A percentile compares a stretch with the other conserved stretches of the same genome.
Evolutionary conservation across 2,113 vertebrate species (phyloP).

Genomic region (Gallinago jamesoni): DNA sequence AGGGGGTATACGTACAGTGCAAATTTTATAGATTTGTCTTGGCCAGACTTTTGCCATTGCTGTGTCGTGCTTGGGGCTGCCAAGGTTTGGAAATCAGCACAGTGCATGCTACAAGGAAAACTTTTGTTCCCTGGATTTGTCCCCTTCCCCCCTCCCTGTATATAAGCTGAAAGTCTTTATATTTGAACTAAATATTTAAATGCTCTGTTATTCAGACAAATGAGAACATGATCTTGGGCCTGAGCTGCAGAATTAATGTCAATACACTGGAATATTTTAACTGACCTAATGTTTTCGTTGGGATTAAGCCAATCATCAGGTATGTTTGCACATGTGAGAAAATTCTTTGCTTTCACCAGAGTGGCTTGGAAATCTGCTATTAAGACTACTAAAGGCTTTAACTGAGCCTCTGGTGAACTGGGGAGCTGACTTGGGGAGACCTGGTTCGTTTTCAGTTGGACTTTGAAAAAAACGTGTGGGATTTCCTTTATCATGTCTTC

Average conservation of each 20-base stretch:
- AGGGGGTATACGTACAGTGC: neutral
- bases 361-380: slow-evolving; percentile 26
- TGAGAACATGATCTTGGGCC: slow-evolving; percentile 44
- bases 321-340: slow-evolving; percentile 49
- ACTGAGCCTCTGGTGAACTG: neutral
- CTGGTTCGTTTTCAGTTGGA: fast-evolving
- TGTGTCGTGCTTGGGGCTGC: neutral
- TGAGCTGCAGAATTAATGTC: slow-evolving; percentile 54
- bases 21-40: slow-evolving; percentile 65
- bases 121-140: slow-evolving; percentile 11
- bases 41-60: slow-evolving; percentile 12
- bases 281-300: slow-evolving; percentile 55
- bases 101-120: slow-evolving; percentile 35
- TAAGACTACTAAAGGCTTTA: neutral
- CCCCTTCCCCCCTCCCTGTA: no score
- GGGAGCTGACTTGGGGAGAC: neutral
- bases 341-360: slow-evolving; percentile 28
- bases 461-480: neutral
- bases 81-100: slow-evolving; percentile 12
- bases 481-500: neutral
- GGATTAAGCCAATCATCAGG: slow-evolving; percentile 44
- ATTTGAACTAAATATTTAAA: slow-evolving; percentile 56
- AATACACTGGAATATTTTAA: slow-evolving; percentile 50
- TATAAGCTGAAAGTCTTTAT: neutral
- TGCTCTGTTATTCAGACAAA: slow-evolving; percentile 49